These are phyloP conservation scores for Biston stratarius DNA, from an alignment of 2,888 invertebrate genomes.

Conservation along the genomic window DNA sequence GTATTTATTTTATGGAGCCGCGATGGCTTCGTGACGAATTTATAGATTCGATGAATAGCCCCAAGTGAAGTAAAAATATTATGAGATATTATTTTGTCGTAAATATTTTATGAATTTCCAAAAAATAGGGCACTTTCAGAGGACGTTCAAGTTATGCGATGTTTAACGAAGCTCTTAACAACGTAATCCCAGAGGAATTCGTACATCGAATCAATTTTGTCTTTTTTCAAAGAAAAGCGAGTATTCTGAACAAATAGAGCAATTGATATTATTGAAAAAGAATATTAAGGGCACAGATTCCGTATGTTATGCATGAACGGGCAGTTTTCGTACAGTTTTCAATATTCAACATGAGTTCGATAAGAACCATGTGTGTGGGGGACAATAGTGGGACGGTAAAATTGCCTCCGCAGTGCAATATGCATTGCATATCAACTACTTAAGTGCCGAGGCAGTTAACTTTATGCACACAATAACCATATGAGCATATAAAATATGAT, in stretches of 20 bases:
- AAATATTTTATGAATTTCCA: constrained; percentile 37
- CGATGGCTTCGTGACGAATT: constrained; percentile 47
- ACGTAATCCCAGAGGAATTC: constrained; percentile 25
- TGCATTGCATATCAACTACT: constrained; percentile 30
- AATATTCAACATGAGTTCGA: constrained; percentile 58
- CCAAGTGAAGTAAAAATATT: constrained; percentile 42
- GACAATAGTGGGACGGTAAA: constrained; percentile 26
- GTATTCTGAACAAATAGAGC: constrained; percentile 28
- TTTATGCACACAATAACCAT: constrained; percentile 10
- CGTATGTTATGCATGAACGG: constrained; percentile 32
- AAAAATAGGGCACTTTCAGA: constrained; percentile 18
- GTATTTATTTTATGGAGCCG: constrained; percentile 50
- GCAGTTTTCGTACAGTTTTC: constrained; percentile 52
- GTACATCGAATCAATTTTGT: constrained; percentile 20
- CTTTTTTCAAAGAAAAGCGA: constrained; percentile 17
- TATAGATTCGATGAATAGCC: constrained; percentile 47
- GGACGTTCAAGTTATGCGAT: constrained; percentile 21
- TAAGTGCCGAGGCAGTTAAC: constrained; percentile 20
- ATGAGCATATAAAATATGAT: constrained; percentile 6
- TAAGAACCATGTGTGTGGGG: constrained; percentile 46
- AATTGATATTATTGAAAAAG: constrained; percentile 32
- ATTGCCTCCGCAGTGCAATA: constrained; percentile 37
- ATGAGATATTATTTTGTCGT: constrained; percentile 35
- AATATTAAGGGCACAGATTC: constrained; percentile 33
- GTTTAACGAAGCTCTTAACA: constrained; percentile 32